Evolutionary conservation across 2,888 invertebrate genomes (phyloP).

Genomic region (Eristalinus sepulchralis): DNA sequence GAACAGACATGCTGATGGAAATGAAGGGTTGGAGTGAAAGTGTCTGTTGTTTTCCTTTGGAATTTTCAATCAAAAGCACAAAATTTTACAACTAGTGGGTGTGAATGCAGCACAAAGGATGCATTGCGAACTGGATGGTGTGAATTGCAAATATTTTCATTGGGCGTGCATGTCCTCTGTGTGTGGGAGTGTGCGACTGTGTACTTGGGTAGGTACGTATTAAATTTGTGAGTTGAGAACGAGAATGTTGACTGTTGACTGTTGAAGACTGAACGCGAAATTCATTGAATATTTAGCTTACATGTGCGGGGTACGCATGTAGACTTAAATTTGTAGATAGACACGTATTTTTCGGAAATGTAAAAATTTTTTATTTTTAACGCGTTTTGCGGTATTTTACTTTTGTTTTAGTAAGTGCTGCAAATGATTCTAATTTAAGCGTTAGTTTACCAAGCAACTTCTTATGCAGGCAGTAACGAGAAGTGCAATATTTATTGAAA

Average conservation of each 20-base stretch:
- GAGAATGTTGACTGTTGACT: constrained; percentile 7
- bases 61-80: constrained; percentile 52
- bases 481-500: too few relatives aligned
- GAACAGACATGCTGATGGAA: constrained; percentile 22
- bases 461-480: too few relatives aligned
- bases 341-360: too few relatives aligned
- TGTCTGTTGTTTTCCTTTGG: constrained; percentile 54
- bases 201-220: neutral
- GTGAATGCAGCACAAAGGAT: constrained; percentile 3
- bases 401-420: too few relatives aligned
- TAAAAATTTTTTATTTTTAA: too few relatives aligned
- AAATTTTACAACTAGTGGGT: constrained; percentile 34
- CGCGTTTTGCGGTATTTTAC: too few relatives aligned
- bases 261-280: neutral
- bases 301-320: constrained; percentile 1
- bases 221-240: constrained; percentile 8
- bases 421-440: too few relatives aligned
- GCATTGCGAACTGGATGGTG: constrained; percentile 2
- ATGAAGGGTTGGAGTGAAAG: constrained; percentile 43
- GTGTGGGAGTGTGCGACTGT: neutral
- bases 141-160: constrained; percentile 7
- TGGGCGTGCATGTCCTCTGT: neutral
- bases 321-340: neutral
- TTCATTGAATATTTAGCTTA: constrained; percentile 3
- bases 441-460: too few relatives aligned